Conservation (phyloP, 2,797 vertebrate genomes). For the Buphagus erythrorhynchus region DNA sequence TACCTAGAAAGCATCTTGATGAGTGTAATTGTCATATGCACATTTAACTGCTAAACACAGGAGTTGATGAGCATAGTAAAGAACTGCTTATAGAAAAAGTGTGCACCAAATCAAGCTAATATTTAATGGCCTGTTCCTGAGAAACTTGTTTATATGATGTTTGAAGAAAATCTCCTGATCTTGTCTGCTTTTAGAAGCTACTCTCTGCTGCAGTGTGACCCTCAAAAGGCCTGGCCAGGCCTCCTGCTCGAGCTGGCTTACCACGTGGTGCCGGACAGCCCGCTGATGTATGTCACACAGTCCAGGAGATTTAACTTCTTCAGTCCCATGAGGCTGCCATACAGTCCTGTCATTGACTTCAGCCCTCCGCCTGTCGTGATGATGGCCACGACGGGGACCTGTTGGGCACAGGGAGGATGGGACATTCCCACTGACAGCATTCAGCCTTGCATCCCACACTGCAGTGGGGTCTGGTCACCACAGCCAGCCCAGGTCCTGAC, state of each 20-base stretch:
- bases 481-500: neutral
- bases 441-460: neutral
- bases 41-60: neutral
- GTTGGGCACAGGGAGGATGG: neutral
- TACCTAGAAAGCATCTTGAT: neutral
- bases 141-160: neutral
- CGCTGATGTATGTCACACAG: constrained; percentile 82
- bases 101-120: neutral
- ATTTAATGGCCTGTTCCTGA: neutral
- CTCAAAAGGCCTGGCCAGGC: neutral
- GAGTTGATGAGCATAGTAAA: neutral
- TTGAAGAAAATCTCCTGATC: neutral
- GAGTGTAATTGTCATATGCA: neutral
- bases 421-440: neutral
- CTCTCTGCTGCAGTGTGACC: neutral
- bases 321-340: constrained; percentile 81
- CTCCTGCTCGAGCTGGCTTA: constrained; percentile 34
- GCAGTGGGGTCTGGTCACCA: accelerated
- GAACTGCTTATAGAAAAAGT: neutral
- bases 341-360: constrained; percentile 84
- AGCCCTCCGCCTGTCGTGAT: constrained; percentile 87
- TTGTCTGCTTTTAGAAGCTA: neutral
- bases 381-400: constrained; percentile 85
- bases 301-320: constrained; percentile 84
- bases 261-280: constrained; percentile 89